Percentiles rank a stretch among this genome's conserved stretches.
Conservation (phyloP, 2,797 vertebrate genomes). For the Thunnus albacares region DNA sequence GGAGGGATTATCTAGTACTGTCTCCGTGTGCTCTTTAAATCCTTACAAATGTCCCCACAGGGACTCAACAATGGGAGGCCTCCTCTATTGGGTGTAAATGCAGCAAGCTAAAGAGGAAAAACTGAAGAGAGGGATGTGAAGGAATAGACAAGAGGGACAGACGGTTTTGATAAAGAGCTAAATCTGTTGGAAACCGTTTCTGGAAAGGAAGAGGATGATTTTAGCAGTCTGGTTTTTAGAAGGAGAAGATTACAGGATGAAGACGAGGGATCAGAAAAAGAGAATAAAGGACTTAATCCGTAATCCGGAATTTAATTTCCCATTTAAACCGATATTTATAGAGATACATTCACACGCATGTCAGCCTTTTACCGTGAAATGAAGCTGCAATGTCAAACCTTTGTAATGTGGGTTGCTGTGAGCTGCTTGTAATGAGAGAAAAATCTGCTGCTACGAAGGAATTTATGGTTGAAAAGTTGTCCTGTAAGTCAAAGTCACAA, state of each 20-base stretch:
- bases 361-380: not conserved
- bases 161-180: constrained; percentile 25
- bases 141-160: not conserved
- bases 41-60: not conserved
- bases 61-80: not conserved
- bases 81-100: not conserved
- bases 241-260: constrained; percentile 47
- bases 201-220: constrained; percentile 23
- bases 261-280: constrained; percentile 18
- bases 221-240: constrained; percentile 24
- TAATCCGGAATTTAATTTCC: constrained; percentile 51
- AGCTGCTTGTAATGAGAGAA: constrained; percentile 17
- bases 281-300: constrained; percentile 31
- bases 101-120: not conserved
- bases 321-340: constrained; percentile 31
- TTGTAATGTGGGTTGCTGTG: constrained; percentile 1
- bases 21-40: not conserved
- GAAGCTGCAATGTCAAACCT: not conserved
- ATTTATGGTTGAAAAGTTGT: not conserved
- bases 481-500: not conserved
- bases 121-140: not conserved
- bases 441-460: not conserved
- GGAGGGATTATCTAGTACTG: not conserved
- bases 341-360: constrained; percentile 16
- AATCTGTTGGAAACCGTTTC: constrained; percentile 17